Conservation (phyloP, 2,888 invertebrate species). For the Limnephilus marmoratus region DNA sequence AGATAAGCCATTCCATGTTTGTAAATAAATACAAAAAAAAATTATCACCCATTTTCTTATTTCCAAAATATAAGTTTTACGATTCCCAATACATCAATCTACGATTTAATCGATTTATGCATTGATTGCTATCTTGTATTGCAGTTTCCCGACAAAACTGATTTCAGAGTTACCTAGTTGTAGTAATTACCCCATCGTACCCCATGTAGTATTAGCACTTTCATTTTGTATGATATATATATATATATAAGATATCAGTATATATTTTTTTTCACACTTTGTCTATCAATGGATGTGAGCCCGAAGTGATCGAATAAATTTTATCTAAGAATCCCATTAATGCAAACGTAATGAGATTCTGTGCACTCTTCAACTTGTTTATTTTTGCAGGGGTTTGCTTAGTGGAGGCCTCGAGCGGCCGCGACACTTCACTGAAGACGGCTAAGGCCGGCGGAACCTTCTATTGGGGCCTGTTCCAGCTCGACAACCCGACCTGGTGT, state of each 20-base stretch:
- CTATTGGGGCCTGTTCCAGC: constrained; percentile 57
- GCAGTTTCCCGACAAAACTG: too few relatives aligned
- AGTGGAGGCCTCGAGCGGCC: constrained; percentile 46
- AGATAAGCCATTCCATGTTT: too few relatives aligned
- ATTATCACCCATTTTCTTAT: too few relatives aligned
- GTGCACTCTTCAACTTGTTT: background rate
- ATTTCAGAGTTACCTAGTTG: too few relatives aligned
- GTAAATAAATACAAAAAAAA: too few relatives aligned
- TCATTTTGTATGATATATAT: too few relatives aligned
- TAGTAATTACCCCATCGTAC: too few relatives aligned
- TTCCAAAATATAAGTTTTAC: too few relatives aligned
- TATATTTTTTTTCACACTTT: background rate
- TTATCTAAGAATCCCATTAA: background rate
- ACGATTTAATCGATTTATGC: too few relatives aligned
- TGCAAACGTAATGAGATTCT: background rate
- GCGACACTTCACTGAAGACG: constrained; percentile 50
- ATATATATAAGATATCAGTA: background rate
- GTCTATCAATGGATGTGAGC: background rate
- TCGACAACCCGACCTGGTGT: constrained; percentile 51
- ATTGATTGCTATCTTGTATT: too few relatives aligned
- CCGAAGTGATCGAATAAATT: background rate
- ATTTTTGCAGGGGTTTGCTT: constrained; percentile 56
- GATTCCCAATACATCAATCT: too few relatives aligned
- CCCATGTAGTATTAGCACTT: too few relatives aligned
- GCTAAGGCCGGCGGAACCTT: constrained; percentile 40